A percentile compares a stretch with the other conserved stretches of the same genome.
phyloP scores from a whole-genome alignment of 2,888 invertebrate genomes.

The Craniophora ligustri region DNA sequence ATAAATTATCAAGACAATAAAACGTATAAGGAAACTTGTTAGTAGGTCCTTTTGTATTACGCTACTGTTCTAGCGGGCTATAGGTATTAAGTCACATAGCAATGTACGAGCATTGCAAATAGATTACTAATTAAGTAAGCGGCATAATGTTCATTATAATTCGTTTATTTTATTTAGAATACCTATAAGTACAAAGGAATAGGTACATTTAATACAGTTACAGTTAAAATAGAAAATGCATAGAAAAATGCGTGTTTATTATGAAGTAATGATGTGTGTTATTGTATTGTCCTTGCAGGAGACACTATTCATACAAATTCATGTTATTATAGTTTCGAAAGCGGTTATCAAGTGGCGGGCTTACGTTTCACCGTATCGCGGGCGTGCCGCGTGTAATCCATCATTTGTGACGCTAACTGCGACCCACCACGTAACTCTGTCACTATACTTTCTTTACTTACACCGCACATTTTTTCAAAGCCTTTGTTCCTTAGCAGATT shows the following conservation, averaged over 20 bases:
- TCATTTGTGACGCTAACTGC: conserved; percentile 65
- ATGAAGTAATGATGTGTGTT: too few relatives aligned
- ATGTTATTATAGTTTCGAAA: conserved; percentile 54
- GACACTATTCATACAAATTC: conserved; percentile 12
- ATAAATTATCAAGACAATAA: conserved; percentile 46
- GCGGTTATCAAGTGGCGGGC: conserved; percentile 42
- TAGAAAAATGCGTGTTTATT: too few relatives aligned
- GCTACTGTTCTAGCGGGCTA: conserved; percentile 2
- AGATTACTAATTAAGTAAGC: neutral
- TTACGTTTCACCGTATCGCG: conserved; percentile 44
- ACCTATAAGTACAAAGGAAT: too few relatives aligned
- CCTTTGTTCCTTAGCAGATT: conserved; percentile 29
- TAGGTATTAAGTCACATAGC: conserved; percentile 1
- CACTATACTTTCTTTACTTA: conserved; percentile 57
- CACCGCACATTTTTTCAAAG: conserved; percentile 28
- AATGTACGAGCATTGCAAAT: neutral
- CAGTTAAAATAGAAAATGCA: too few relatives aligned
- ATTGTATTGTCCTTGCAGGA: conserved; percentile 6
- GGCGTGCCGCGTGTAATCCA: conserved; percentile 57
- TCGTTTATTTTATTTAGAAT: too few relatives aligned
- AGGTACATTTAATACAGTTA: too few relatives aligned
- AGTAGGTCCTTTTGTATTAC: conserved; percentile 9
- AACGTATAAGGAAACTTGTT: conserved; percentile 47
- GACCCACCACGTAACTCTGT: conserved; percentile 58
- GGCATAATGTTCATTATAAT: neutral